Evolutionary conservation across 1,140 invertebrate genomes (phyloP), one percentile per base, ranked within the genome.

Genomic region (Drosophila lacertosa): DNA sequence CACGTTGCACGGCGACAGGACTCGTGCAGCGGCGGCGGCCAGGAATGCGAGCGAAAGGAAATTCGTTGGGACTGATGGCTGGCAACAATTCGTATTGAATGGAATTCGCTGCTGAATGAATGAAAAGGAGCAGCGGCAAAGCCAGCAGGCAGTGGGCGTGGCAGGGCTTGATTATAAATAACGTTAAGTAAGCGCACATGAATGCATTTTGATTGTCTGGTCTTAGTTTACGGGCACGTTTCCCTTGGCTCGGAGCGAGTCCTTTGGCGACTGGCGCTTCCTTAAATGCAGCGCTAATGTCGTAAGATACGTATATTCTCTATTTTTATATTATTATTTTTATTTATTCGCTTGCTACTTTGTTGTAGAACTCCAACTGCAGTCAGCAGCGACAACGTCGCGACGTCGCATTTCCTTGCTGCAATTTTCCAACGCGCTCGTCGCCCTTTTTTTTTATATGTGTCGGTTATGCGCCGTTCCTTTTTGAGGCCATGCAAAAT

Each of bases 141-240:
- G 33, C 4, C 33, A 7, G 15, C 32, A 51, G 16, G 22, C 0
- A 22, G 18, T 2, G 9, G n/a, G 10, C 35, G 39, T 6, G 9
- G 35, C n/a, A 15, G 9, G 32, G 37, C 18, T 74, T 86, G 81
- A 86, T 86, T 88, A 82, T 82, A 88, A 86, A 86, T 88, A 86
- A 88, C 74, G 77, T 72, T 66, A 86, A 88, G 63, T 78, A 84
- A 75, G 82, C 74, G 82, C 74, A 88, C 82, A 88, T 86, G 82
- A 88, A 88, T 86, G 82, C 77, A 86, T 88, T 86, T 86, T 88
- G 82, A 86, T 86, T 86, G 82, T 86, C 82, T 86, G 77, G 40
- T n/a, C 62, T 70, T 75, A 81, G 82, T 77, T 81, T 86, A 86
- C 77, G 77, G 77, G 81, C 82, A 88, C 77, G 81, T 68, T 84